Evolutionary conservation across 1,140 invertebrate genomes (phyloP).

Genomic region (Pseudomyrmex sp.): DNA sequence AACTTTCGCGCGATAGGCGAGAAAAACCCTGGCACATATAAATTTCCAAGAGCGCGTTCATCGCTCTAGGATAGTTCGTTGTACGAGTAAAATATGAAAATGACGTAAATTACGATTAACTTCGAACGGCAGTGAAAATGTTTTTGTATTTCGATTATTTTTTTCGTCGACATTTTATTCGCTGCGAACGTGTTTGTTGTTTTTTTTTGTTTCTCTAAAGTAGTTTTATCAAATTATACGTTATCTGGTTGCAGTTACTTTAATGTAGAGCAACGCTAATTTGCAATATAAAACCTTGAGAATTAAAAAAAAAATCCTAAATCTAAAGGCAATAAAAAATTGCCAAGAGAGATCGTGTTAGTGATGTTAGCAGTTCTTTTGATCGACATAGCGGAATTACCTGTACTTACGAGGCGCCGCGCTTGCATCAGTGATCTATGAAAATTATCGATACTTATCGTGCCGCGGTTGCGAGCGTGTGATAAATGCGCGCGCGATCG

Average conservation of each 20-base stretch:
- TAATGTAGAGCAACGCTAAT: too few species aligned
- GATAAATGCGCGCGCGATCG: constrained; percentile 58
- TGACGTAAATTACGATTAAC: constrained; percentile 26
- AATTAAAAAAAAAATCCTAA: too few species aligned
- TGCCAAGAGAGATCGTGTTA: neutral
- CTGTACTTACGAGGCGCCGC: neutral
- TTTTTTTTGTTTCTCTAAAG: neutral
- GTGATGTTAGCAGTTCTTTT: constrained; percentile 13
- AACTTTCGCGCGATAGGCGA: constrained; percentile 54
- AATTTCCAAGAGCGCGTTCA: constrained; percentile 51
- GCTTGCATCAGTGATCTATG: constrained; percentile 52
- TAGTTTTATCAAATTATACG: neutral
- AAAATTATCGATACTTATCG: constrained; percentile 69
- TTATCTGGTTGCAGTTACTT: neutral
- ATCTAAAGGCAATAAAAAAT: neutral
- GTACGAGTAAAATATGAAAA: constrained; percentile 45
- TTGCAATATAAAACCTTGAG: too few species aligned
- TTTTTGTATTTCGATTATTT: constrained; percentile 26
- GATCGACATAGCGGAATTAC: constrained; percentile 50
- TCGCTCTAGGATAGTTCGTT: constrained; percentile 54
- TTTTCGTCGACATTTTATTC: constrained; percentile 2
- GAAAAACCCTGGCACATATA: constrained; percentile 37
- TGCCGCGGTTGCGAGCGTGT: constrained; percentile 32
- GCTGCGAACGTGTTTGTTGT: neutral
- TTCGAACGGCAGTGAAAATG: neutral